These are phyloP conservation scores for Eilema sororculum DNA, from an alignment of 2,888 invertebrate genomes.

Conservation along the genomic window DNA sequence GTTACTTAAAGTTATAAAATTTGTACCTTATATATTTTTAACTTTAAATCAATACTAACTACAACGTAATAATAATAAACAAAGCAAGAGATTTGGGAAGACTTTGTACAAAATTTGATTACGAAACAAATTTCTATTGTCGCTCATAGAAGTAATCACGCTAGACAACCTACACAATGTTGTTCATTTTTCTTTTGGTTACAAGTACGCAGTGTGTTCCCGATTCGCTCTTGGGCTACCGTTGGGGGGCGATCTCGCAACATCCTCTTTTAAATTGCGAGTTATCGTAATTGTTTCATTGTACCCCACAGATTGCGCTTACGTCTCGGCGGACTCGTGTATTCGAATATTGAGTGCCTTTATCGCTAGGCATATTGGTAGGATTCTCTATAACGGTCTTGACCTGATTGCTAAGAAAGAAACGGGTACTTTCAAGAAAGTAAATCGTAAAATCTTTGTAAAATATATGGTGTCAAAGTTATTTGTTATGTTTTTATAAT, in stretches of 20 bases:
- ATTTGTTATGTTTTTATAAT: conserved; percentile 25
- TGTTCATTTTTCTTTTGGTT: conserved; percentile 15
- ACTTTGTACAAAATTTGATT: background rate
- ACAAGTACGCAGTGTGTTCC: conserved; percentile 64
- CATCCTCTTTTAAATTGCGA: conserved; percentile 87
- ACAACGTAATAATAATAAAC: background rate
- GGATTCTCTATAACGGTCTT: conserved; percentile 35
- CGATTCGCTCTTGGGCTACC: conserved; percentile 68
- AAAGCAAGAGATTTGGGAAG: background rate
- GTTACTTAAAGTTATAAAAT: no score
- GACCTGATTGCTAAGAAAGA: background rate
- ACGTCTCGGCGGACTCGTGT: conserved; percentile 62
- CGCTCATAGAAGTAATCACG: conserved; percentile 31
- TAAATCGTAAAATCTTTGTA: background rate
- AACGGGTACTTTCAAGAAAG: conserved; percentile 15
- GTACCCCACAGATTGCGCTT: conserved; percentile 77
- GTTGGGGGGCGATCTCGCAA: conserved; percentile 83
- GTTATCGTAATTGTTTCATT: conserved; percentile 87
- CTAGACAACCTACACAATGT: conserved; percentile 30
- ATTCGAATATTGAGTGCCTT: conserved; percentile 69
- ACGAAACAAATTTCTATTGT: conserved; percentile 7
- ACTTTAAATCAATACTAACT: no score
- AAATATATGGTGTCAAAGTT: background rate
- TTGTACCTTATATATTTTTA: no score
- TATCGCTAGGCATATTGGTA: conserved; percentile 45